Evolutionary conservation across 2,797 vertebrate species (phyloP).

Genomic region (Sebastes taczanowskii): DNA sequence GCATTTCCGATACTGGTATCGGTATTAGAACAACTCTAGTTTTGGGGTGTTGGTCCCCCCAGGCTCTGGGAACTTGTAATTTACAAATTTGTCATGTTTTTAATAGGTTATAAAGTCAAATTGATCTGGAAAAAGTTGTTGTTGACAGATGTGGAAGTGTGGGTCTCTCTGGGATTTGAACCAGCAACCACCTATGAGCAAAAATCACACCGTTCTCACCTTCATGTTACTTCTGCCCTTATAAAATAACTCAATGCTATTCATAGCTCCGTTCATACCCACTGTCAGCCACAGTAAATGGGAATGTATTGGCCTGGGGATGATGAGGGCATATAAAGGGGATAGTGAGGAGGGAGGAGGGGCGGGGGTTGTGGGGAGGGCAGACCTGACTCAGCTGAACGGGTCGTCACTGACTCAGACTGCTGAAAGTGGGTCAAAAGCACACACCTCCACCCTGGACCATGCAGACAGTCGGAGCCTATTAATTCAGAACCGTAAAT

Average conservation of each 20-base stretch:
- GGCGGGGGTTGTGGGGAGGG: not conserved
- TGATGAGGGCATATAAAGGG: constrained; percentile 51
- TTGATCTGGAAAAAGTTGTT: not conserved
- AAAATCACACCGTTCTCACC: constrained; percentile 23
- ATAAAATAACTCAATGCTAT: constrained; percentile 47
- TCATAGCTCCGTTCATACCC: constrained; percentile 40
- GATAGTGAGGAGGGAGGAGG: not conserved
- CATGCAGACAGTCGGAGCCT: not conserved
- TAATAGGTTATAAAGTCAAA: not conserved
- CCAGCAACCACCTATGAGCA: not conserved
- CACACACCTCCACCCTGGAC: constrained; percentile 22
- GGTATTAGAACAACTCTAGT: too few relatives aligned
- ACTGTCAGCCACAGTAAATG: constrained; percentile 54
- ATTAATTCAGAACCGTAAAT: constrained; percentile 33
- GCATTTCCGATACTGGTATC: too few relatives aligned
- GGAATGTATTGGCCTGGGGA: constrained; percentile 47
- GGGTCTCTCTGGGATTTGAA: constrained; percentile 4
- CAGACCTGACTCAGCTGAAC: constrained; percentile 66
- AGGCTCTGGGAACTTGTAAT: not conserved
- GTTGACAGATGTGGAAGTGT: not conserved
- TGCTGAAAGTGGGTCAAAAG: constrained; percentile 54
- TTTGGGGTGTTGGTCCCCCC: too few relatives aligned
- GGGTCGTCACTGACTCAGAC: constrained; percentile 23
- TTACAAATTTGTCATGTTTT: too few relatives aligned
- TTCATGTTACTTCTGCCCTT: constrained; percentile 26